A percentile compares a stretch with the other conserved stretches of the same genome.
Conservation (phyloP, 2,113 vertebrate species). For the Dolichotis patagonum region DNA sequence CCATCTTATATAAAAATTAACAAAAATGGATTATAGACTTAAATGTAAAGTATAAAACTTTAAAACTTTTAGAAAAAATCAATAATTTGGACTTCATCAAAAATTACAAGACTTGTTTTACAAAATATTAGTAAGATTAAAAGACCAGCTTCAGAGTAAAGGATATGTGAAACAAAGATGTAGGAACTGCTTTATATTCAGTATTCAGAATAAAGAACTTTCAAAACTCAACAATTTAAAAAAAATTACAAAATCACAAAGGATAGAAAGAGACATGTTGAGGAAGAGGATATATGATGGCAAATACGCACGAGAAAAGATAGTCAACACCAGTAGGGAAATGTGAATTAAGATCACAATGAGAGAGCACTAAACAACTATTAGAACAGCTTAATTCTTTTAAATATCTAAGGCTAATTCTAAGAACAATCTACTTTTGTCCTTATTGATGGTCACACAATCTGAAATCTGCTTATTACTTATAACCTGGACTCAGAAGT, state of each 20-base stretch:
- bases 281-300: background rate
- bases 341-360: slow-evolving; percentile 25
- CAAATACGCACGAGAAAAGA: background rate
- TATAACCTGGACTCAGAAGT: slow-evolving; percentile 44
- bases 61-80: background rate
- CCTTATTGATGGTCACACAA: slow-evolving; percentile 52
- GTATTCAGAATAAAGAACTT: background rate
- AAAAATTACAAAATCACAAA: background rate
- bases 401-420: slow-evolving; percentile 43
- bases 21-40: background rate
- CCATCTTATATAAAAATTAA: background rate
- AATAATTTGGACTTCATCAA: background rate
- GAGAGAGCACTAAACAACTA: background rate
- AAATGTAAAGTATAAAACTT: background rate
- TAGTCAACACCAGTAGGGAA: background rate
- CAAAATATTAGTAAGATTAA: background rate
- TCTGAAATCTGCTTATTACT: slow-evolving; percentile 52
- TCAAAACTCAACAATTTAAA: background rate
- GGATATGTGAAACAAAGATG: background rate
- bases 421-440: slow-evolving; percentile 43
- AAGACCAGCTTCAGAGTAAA: background rate
- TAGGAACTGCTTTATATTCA: background rate
- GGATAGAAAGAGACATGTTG: background rate
- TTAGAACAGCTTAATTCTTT: background rate
- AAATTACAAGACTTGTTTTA: background rate